Evolutionary conservation across 2,797 vertebrate genomes (phyloP).

Genomic region (Tragelaphus eurycerus): DNA sequence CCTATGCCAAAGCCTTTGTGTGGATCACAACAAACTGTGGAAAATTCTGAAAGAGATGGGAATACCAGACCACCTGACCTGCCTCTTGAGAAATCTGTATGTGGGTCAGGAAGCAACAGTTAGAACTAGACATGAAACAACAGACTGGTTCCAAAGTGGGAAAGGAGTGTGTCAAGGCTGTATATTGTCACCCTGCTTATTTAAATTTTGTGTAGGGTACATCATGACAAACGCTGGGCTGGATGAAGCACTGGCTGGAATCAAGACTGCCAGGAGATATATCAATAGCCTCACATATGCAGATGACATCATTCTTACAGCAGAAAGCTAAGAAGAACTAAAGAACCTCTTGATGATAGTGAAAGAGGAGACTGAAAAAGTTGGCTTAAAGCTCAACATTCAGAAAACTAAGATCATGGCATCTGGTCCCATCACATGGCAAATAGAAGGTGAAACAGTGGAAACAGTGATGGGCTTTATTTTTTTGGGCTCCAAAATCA

Average conservation of each 20-base stretch:
- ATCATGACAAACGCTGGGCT: not conserved
- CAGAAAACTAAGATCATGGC: not conserved
- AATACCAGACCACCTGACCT: not conserved
- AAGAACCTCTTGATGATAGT: not conserved
- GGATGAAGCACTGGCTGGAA: not conserved
- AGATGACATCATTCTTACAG: not conserved
- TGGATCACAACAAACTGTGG: not conserved
- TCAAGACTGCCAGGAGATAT: not conserved
- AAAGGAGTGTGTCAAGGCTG: not conserved
- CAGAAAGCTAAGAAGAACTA: not conserved
- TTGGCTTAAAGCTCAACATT: not conserved
- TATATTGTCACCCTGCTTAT: not conserved
- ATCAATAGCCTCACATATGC: not conserved
- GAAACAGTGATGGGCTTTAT: not conserved
- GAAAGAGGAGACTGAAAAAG: not conserved
- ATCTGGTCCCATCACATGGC: not conserved
- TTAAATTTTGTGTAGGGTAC: not conserved
- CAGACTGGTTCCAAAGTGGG: not conserved
- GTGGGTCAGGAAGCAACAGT: not conserved
- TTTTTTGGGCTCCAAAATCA: fast-evolving
- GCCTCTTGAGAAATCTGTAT: not conserved
- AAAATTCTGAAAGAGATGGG: not conserved
- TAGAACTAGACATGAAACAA: not conserved
- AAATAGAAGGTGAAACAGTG: not conserved
- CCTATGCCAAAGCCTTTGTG: not conserved